Evolutionary conservation across 2,113 vertebrate species (phyloP).

Genomic region (Grammomys dolichurus): DNA sequence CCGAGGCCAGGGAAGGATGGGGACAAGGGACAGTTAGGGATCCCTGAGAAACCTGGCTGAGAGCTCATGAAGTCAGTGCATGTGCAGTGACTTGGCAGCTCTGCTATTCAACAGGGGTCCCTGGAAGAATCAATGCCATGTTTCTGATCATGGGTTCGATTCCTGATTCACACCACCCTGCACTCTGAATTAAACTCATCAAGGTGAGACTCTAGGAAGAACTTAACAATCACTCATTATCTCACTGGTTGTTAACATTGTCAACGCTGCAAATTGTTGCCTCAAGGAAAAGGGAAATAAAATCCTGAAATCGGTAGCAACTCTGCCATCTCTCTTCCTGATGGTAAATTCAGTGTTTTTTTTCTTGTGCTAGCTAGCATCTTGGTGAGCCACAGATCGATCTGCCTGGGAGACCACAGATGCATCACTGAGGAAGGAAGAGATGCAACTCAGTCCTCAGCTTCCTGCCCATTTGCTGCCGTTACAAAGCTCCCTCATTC

Average conservation of each 20-base stretch:
- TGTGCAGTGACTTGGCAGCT: rapidly evolving
- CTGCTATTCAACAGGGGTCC: rapidly evolving
- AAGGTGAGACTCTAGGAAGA: not conserved
- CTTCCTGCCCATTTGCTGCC: not conserved
- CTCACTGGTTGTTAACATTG: not conserved
- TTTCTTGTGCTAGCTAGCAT: not conserved
- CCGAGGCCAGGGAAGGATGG: not conserved
- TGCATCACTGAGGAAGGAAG: too few relatives aligned
- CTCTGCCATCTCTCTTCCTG: not conserved
- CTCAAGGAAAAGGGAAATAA: not conserved
- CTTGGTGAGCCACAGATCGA: not conserved
- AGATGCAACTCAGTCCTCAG: too few relatives aligned
- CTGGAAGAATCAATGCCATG: not conserved
- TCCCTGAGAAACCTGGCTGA: not conserved
- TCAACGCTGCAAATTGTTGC: not conserved
- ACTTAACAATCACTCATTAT: not conserved
- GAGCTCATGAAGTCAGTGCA: not conserved
- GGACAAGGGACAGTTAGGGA: not conserved
- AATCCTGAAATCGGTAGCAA: not conserved
- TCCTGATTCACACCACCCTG: too few relatives aligned
- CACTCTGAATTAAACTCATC: not conserved
- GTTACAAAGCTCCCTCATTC: rapidly evolving
- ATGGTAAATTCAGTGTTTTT: not conserved
- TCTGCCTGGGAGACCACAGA: not conserved
- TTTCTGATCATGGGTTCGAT: not conserved